phyloP scores from a whole-genome alignment of 2,797 vertebrate genomes.

The Dermochelys coriacea region DNA sequence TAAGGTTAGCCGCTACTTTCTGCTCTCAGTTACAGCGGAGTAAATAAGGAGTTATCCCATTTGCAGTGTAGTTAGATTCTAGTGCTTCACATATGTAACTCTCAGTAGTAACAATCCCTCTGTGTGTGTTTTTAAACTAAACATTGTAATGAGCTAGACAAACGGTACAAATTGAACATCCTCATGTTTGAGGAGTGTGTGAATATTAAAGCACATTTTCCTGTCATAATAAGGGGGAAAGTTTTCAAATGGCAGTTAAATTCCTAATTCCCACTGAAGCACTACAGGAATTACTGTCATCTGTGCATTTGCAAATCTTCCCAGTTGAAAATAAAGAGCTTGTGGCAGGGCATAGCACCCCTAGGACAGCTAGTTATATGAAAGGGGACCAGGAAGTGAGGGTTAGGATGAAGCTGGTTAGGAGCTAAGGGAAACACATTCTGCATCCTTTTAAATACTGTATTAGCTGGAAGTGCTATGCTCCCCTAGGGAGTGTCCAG shows the following conservation, averaged over 20 bases:
- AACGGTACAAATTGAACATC: neutral
- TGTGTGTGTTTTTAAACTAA: neutral
- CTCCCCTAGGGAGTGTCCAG: neutral
- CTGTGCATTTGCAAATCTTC: neutral
- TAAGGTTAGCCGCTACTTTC: neutral
- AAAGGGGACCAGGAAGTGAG: neutral
- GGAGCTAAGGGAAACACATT: accelerated
- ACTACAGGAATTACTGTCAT: neutral
- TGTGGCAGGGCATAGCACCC: neutral
- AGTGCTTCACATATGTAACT: neutral
- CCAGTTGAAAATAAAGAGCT: neutral
- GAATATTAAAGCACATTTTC: neutral
- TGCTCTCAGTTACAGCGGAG: neutral
- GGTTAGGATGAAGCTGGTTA: neutral
- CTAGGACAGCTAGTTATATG: neutral
- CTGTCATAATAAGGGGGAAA: neutral
- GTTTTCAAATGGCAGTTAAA: neutral
- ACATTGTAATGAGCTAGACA: neutral
- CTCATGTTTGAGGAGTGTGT: neutral
- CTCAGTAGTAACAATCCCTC: accelerated
- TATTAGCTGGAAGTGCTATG: accelerated
- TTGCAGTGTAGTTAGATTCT: accelerated
- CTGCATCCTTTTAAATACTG: accelerated
- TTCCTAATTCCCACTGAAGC: neutral
- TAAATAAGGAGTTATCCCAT: slow-evolving; percentile 31